Percentiles rank a stretch among this genome's conserved stretches.
These are phyloP conservation scores for Enteromius unitaeniatus DNA, from an alignment of 2,797 vertebrate species.

Conservation along the genomic window DNA sequence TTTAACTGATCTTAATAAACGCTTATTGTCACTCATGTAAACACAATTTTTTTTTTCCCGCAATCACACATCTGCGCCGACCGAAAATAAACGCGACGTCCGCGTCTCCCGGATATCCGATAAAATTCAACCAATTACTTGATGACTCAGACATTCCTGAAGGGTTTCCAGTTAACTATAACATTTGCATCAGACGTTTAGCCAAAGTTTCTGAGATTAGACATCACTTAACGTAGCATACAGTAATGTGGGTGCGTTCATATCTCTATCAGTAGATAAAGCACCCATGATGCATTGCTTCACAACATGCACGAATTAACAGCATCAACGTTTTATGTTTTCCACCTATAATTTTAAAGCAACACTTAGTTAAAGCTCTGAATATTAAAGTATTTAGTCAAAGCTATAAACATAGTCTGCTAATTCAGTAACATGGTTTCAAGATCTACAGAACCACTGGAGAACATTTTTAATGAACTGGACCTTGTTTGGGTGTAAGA, in stretches of 20 bases:
- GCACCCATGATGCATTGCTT: neutral
- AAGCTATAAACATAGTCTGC: slow-evolving; percentile 13
- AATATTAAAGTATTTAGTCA: slow-evolving; percentile 34
- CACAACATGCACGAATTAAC: neutral
- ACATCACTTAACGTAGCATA: neutral
- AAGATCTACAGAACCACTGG: neutral
- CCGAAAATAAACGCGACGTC: no score
- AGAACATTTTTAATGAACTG: neutral
- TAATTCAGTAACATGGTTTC: slow-evolving; percentile 50
- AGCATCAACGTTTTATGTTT: neutral
- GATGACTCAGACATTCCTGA: no score
- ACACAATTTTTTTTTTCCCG: no score
- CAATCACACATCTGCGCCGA: no score
- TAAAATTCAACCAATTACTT: no score
- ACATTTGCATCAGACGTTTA: no score
- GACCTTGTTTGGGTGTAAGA: neutral
- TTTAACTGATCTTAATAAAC: no score
- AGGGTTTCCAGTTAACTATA: no score
- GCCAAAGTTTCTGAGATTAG: no score
- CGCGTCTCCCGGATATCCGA: no score
- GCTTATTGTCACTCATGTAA: no score
- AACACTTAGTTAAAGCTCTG: neutral
- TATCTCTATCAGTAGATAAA: neutral
- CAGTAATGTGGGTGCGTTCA: neutral
- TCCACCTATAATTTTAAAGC: slow-evolving; percentile 17